These are phyloP conservation scores for Hapalemur alaotrensis DNA, from an alignment of 2,797 vertebrate species.

Conservation along the genomic window DNA sequence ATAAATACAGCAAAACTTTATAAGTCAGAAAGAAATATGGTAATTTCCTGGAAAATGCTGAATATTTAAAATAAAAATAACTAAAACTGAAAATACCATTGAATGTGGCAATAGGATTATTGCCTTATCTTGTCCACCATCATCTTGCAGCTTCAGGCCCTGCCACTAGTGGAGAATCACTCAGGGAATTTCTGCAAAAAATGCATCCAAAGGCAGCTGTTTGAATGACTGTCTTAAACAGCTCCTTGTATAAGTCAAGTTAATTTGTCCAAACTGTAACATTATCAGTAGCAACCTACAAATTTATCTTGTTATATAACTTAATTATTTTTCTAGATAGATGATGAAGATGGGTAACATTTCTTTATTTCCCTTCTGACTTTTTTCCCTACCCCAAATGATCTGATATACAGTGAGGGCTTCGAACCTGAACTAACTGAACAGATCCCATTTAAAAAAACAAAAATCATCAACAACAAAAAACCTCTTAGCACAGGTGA, in stretches of 20 bases:
- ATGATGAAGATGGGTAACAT: neutral
- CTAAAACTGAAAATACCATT: conserved; percentile 78
- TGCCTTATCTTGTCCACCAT: conserved; percentile 76
- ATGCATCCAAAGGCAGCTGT: conserved; percentile 75
- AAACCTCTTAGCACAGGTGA: neutral
- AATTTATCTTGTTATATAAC: neutral
- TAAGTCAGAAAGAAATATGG: conserved; percentile 62
- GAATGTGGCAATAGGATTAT: conserved; percentile 70
- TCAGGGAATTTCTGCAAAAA: conserved; percentile 78
- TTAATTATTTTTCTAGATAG: conserved; percentile 21
- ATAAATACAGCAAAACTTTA: conserved; percentile 66
- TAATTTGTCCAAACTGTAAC: conserved; percentile 31
- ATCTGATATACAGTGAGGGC: neutral
- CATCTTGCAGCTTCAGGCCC: conserved; percentile 77
- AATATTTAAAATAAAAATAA: conserved; percentile 67
- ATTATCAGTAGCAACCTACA: conserved; percentile 32
- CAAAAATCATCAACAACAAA: neutral
- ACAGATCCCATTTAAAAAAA: conserved; percentile 11
- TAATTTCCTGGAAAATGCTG: conserved; percentile 56
- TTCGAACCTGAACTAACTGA: conserved; percentile 32
- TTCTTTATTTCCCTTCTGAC: conserved; percentile 41
- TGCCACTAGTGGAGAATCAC: conserved; percentile 77
- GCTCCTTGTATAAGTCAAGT: conserved; percentile 57
- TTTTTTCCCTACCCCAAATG: neutral
- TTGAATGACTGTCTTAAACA: conserved; percentile 73